phyloP scores from a whole-genome alignment of 2,797 vertebrate species.

The Artibeus lituratus region DNA sequence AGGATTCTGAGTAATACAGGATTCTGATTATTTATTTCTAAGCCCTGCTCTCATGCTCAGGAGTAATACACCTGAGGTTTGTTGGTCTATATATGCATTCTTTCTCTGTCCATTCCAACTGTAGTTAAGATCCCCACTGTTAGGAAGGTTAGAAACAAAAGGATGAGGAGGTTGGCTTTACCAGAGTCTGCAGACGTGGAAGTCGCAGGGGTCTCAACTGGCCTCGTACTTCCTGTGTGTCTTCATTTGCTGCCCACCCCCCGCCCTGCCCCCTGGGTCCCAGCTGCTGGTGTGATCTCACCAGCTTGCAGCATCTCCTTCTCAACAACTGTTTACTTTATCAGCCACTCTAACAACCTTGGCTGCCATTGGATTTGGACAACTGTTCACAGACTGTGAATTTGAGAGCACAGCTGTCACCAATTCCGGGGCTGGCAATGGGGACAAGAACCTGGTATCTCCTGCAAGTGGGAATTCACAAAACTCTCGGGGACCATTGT shows the following conservation, averaged over 20 bases:
- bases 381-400: constrained; percentile 36
- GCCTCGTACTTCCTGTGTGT: neutral
- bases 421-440: neutral
- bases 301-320: neutral
- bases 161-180: neutral
- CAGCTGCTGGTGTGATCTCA: neutral
- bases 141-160: neutral
- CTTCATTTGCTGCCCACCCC: neutral
- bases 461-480: neutral
- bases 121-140: neutral
- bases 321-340: constrained; percentile 13
- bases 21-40: neutral
- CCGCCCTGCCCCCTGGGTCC: too few species aligned
- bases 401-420: neutral
- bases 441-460: neutral
- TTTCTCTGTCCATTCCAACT: neutral
- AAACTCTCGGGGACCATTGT: neutral
- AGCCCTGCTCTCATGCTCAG: neutral
- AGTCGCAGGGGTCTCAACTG: neutral
- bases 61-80: neutral
- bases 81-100: neutral
- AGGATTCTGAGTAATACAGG: neutral
- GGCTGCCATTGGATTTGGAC: constrained; percentile 16
- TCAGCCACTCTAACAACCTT: neutral
- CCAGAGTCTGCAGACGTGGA: neutral